Evolutionary conservation across 2,113 vertebrate species (phyloP), one percentile per base, ranked within the genome.

Genomic region (Leuciscus idus): DNA sequence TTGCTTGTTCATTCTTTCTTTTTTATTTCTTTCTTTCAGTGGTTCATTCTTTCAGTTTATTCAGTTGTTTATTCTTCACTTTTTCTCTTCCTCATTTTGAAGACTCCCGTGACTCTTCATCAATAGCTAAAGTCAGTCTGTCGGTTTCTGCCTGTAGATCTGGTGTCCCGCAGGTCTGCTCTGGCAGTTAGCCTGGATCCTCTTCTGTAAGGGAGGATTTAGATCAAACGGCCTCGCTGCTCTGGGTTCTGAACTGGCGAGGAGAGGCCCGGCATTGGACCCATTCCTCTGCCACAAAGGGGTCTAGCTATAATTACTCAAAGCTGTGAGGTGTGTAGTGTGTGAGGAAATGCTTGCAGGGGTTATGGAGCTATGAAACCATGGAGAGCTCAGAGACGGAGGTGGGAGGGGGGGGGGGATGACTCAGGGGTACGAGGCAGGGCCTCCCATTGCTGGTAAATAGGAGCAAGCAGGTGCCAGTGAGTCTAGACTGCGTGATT

Each of bases 401-500:
- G 92, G 90, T 46, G 72, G 94, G 94, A 93, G 94, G 19, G 26
- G 23, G 66, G 8, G 36, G 36, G 26, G 46, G 62, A 72, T 78
- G 52, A 73, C 36, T 23, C 36, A 48, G 86, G 86, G 79, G 66
- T 74, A 48, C 68, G 59, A 81, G 55, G 52, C 70, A 94, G 95
- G 95, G 95, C 94, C 96, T 96, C 95, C 96, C 94, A 94, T 96
- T 95, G 95, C 94, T 96, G 96, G 95, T 96, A 96, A 96, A 95
- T 96, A 96, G 95, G 83, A 95, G 96, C 95, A 95, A 96, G 95
- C 95, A 96, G 96, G 96, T 97, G 96, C 96, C 96, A 96, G 95
- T 94, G 95, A 96, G 96, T 97, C 96, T 97, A 96, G 96, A 97
- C 96, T 92, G 92, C 83, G 94, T 95, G 96, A 96, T 96, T 96